Base-by-base conservation (phyloP, 2,888 invertebrate species). In the Lasioglossum figueresi region DNA sequence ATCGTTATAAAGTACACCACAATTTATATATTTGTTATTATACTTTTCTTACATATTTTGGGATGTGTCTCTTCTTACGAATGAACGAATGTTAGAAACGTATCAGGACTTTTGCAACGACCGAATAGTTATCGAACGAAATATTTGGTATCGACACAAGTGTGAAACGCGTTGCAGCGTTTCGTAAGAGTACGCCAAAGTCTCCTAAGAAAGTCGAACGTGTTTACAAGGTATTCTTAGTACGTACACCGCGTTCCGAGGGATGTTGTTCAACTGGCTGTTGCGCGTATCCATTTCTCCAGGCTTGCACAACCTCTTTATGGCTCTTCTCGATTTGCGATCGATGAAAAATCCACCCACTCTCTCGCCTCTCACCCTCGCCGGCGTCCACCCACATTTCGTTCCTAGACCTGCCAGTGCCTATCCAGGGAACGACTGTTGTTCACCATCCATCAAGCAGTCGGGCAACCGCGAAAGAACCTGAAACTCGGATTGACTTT, bases 311-410 rank as follows among this genome's bases (percentile, higher is more conserved):
- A 79, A 86, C 78, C 84, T 86, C 81, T 82, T 79, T 83, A 87
- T 83, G 85, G 81, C 82, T 87, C 87, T 86, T 83, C 78, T 70
- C 73, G 79, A 88, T 91, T 87, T 43, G 74, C 87, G 79, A 89
- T 89, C 86, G 80, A 83, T 88, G 88, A 91, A 91, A 92, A 90
- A 89, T 86, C 88, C 90, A 88, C 91, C 92, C 86, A 91, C 91
- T 89, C 88, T 73, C 40, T 40, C 37, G 37, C 34, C 88, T 88
- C 88, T 87, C 88, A 92, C 92, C 91, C 92, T 91, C 89, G 84
- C 91, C 90, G 87, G 88, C 90, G 86, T 92, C 91, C 91, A 92
- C 91, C 92, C 87, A 93, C 92, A 85, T 89, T 88, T 89, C 77
- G 70, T 80, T 82, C 68, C 77, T 79, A 88, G 88, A 90, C 83